phyloP scores from a whole-genome alignment of 2,113 vertebrate genomes.

The Notechis scutatus region DNA sequence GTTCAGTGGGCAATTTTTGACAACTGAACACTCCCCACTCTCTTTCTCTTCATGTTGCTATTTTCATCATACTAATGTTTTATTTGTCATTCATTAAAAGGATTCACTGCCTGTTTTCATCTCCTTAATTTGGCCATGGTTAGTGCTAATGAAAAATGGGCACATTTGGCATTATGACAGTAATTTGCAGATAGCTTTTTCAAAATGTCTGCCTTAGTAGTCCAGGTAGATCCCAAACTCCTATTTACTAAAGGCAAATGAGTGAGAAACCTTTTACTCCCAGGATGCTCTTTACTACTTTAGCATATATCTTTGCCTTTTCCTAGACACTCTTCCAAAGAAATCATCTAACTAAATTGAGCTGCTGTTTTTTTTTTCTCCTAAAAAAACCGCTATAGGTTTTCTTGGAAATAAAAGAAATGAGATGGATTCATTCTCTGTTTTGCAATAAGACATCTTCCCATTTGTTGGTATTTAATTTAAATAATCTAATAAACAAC shows the following conservation, averaged over 20 bases:
- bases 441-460: background rate
- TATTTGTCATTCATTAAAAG: background rate
- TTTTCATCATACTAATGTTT: background rate
- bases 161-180: background rate
- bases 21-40: background rate
- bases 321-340: background rate
- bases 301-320: background rate
- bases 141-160: background rate
- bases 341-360: background rate
- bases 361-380: background rate
- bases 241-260: background rate
- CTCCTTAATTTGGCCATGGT: background rate
- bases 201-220: background rate
- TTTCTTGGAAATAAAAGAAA: background rate
- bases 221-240: background rate
- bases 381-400: background rate
- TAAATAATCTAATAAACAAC: background rate
- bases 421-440: background rate
- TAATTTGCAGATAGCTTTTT: background rate
- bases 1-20: background rate
- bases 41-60: background rate
- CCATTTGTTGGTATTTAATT: background rate
- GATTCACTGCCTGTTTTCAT: background rate
- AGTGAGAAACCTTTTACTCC: background rate
- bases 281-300: background rate